A percentile compares a stretch with the other conserved stretches of the same genome.
Conservation (phyloP, 2,888 invertebrate genomes). For the Drosophila testacea region DNA sequence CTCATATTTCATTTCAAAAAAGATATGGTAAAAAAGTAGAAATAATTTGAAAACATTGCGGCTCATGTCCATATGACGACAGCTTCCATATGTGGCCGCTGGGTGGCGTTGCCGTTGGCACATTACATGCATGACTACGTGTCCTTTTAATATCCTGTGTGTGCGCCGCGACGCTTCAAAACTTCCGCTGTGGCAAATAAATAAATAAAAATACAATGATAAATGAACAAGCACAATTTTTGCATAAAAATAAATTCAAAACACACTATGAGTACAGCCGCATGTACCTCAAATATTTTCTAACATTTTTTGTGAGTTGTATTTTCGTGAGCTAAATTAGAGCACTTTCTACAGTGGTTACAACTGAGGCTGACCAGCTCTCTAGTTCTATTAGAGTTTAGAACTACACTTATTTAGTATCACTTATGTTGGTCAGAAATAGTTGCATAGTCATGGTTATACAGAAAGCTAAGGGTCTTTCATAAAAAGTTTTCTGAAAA, state of each 20-base stretch:
- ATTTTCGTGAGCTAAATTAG: slow-evolving; percentile 3
- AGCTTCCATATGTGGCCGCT: slow-evolving; percentile 63
- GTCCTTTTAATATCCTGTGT: slow-evolving; percentile 79
- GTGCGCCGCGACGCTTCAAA: slow-evolving; percentile 53
- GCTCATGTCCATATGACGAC: slow-evolving; percentile 44
- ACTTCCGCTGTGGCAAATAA: slow-evolving; percentile 67
- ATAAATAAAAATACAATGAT: slow-evolving; percentile 55
- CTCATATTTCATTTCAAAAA: slow-evolving; percentile 42
- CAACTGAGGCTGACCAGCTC: not conserved
- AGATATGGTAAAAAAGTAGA: not conserved
- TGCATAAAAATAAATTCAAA: slow-evolving; percentile 14
- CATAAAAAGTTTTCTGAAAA: too few species aligned
- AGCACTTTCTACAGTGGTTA: not conserved
- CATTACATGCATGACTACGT: slow-evolving; percentile 73
- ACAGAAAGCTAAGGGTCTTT: too few species aligned
- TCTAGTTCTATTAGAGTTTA: not conserved
- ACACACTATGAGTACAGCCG: not conserved
- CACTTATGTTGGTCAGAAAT: not conserved
- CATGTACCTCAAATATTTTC: not conserved
- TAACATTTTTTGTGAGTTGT: not conserved
- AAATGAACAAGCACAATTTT: slow-evolving; percentile 34
- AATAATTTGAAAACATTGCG: slow-evolving; percentile 25
- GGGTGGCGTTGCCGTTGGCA: slow-evolving; percentile 48
- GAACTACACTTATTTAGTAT: not conserved
- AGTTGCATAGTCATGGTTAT: too few species aligned